phyloP scores from a whole-genome alignment of 2,888 invertebrate genomes.

The Teleiodes luculella region DNA sequence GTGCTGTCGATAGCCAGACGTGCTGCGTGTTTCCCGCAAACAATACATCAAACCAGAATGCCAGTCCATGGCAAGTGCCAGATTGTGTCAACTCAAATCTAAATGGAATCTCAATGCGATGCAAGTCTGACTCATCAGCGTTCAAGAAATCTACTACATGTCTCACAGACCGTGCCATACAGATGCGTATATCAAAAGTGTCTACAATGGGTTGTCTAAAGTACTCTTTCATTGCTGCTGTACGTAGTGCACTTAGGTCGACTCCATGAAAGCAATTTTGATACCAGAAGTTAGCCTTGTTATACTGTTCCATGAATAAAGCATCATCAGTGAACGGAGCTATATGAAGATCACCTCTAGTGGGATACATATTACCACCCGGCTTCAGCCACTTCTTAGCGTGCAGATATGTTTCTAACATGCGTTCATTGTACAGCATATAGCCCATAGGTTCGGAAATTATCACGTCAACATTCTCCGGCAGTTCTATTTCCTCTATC shows the following conservation, averaged over 20 bases:
- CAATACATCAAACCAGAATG: slow-evolving; percentile 98
- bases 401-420: slow-evolving; percentile 99
- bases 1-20: slow-evolving; percentile 99
- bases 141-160: slow-evolving; percentile 96
- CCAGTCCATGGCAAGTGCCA: slow-evolving; percentile 97
- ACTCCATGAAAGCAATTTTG: slow-evolving; percentile 99
- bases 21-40: slow-evolving; percentile 93
- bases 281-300: slow-evolving; percentile 99
- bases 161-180: slow-evolving; percentile 95
- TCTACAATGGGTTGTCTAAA: slow-evolving; percentile 99
- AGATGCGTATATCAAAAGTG: slow-evolving; percentile 98
- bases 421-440: slow-evolving; percentile 99
- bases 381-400: slow-evolving; percentile 98
- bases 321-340: slow-evolving; percentile 99
- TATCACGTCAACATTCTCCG: slow-evolving; percentile 97
- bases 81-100: slow-evolving; percentile 95
- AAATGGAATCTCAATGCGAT: slow-evolving; percentile 96
- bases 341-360: slow-evolving; percentile 96
- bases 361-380: slow-evolving; percentile 97
- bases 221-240: slow-evolving; percentile 97
- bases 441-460: slow-evolving; percentile 99
- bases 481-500: slow-evolving; percentile 97
- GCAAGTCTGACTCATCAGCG: slow-evolving; percentile 95
- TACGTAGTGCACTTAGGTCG: slow-evolving; percentile 93
- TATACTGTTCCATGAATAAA: slow-evolving; percentile 97